A percentile compares a stretch with the other conserved stretches of the same genome.
Conservation (phyloP, 2,113 vertebrate genomes). For the Ammodytes dubius region DNA sequence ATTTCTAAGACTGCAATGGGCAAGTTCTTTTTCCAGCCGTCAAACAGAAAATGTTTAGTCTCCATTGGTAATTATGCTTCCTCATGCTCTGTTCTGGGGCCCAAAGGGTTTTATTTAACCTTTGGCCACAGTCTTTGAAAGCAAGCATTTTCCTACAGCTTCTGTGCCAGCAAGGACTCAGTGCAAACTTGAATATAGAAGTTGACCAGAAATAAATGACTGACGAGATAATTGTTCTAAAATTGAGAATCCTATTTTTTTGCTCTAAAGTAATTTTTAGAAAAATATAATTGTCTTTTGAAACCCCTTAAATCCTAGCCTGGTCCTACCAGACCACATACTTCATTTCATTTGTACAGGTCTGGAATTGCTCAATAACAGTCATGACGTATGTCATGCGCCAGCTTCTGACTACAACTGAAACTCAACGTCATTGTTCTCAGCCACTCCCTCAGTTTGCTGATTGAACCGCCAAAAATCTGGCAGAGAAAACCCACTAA, state of each 20-base stretch:
- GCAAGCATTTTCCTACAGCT: conserved; percentile 39
- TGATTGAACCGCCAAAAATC: too few relatives aligned
- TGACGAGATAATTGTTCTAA: conserved; percentile 16
- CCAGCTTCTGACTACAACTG: too few relatives aligned
- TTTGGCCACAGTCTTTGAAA: conserved; percentile 48
- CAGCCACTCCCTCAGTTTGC: too few relatives aligned
- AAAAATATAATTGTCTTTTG: not conserved
- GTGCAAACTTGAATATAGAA: conserved; percentile 40
- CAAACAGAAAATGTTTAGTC: conserved; percentile 40
- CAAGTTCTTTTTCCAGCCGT: conserved; percentile 32
- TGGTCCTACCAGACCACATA: too few relatives aligned
- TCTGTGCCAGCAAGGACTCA: conserved; percentile 44
- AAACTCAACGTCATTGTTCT: too few relatives aligned
- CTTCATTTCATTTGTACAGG: too few relatives aligned
- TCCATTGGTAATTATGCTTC: conserved; percentile 43
- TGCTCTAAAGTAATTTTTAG: conserved; percentile 7
- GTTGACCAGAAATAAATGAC: conserved; percentile 29
- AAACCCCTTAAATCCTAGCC: not conserved
- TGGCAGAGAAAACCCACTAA: too few relatives aligned
- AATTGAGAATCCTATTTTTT: conserved; percentile 15
- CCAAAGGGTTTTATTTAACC: conserved; percentile 61
- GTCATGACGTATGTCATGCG: too few relatives aligned
- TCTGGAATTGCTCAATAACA: too few relatives aligned
- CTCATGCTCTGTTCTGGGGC: conserved; percentile 20
- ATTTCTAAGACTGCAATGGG: not conserved